Conservation (phyloP, 2,797 vertebrate genomes). For the Valencia hispanica region DNA sequence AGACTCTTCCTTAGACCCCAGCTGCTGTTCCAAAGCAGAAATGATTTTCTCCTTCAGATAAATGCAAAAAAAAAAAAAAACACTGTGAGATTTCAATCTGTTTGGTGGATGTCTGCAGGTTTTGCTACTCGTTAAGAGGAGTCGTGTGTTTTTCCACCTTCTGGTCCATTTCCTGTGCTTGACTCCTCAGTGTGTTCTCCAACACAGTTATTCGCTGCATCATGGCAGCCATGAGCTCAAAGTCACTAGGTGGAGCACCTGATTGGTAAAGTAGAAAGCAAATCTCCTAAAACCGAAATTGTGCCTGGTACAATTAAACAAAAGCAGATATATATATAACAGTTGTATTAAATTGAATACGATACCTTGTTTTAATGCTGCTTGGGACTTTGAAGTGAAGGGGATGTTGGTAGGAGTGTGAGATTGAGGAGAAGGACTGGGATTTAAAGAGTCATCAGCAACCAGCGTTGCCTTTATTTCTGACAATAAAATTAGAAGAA, state of each 20-base stretch:
- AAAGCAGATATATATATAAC: neutral
- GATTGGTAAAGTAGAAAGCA: constrained; percentile 3
- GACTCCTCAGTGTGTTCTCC: constrained; percentile 80
- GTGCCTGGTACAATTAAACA: neutral
- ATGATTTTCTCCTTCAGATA: constrained; percentile 83
- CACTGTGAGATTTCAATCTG: neutral
- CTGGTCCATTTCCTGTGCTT: constrained; percentile 77
- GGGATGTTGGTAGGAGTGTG: neutral
- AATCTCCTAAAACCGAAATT: neutral
- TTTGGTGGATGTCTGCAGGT: neutral
- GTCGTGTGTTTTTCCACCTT: constrained; percentile 76
- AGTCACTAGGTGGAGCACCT: constrained; percentile 67
- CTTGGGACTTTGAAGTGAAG: constrained; percentile 43
- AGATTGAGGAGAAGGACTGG: constrained; percentile 21
- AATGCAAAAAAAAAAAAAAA: neutral
- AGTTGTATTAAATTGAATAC: neutral
- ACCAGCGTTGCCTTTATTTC: constrained; percentile 69
- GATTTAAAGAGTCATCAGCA: constrained; percentile 40
- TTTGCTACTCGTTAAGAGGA: neutral
- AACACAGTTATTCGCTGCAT: constrained; percentile 77
- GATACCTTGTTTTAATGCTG: constrained; percentile 48
- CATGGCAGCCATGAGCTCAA: constrained; percentile 80
- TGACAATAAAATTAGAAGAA: constrained; percentile 37
- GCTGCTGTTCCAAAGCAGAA: constrained; percentile 78
- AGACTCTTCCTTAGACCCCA: constrained; percentile 70